Evolutionary conservation across 2,797 vertebrate species (phyloP).

Genomic region (Gobionotothen gibberifrons): DNA sequence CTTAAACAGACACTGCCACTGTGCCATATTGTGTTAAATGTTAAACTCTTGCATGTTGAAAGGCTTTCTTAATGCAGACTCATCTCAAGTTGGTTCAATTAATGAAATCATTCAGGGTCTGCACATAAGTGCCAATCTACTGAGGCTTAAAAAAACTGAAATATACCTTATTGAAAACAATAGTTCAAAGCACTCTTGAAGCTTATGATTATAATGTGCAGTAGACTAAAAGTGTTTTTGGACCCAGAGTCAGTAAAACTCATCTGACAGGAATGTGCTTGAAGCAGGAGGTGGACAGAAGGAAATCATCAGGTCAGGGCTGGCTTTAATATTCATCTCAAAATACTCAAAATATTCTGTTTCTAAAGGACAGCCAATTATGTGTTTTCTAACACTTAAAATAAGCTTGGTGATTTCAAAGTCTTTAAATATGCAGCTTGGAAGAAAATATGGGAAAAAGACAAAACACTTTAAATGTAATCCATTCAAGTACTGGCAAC

Average conservation of each 20-base stretch:
- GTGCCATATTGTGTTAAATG: conserved; percentile 7
- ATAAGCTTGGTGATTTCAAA: neutral
- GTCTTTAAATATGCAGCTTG: neutral
- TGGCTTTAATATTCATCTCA: conserved; percentile 18
- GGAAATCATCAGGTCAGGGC: neutral
- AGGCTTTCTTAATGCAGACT: neutral
- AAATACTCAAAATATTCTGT: neutral
- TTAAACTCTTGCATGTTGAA: neutral
- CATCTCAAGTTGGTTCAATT: neutral
- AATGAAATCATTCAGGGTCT: neutral
- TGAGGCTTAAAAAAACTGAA: neutral
- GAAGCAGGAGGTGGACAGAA: conserved; percentile 5
- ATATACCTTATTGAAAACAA: neutral
- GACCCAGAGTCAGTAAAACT: conserved; percentile 26
- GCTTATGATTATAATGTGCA: neutral
- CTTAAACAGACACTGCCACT: conserved; percentile 34
- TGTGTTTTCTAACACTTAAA: neutral
- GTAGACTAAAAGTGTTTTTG: neutral
- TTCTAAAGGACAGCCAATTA: neutral
- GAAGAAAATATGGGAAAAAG: neutral
- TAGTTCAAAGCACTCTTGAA: neutral
- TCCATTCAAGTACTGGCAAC: too few relatives aligned
- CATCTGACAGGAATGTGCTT: conserved; percentile 42
- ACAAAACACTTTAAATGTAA: neutral
- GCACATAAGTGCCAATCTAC: neutral